Evolutionary conservation across 1,140 invertebrate species (phyloP).

Genomic region (Pseudomyrmex dendroicus): DNA sequence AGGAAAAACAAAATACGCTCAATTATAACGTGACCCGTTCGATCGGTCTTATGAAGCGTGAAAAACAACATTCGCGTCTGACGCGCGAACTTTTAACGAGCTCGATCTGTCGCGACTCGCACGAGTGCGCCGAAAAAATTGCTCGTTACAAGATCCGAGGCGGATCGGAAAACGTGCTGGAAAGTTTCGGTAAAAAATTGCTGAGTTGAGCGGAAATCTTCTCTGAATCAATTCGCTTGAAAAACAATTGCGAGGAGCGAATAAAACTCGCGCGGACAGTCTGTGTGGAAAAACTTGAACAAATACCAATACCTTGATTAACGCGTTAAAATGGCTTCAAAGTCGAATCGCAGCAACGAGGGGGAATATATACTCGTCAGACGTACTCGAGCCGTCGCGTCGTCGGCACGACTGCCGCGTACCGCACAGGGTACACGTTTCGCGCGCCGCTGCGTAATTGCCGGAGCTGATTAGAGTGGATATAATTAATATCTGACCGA

Average conservation of each 20-base stretch:
- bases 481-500: conserved; percentile 68
- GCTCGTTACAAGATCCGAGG: background rate
- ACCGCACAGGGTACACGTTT: background rate
- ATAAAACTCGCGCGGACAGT: background rate
- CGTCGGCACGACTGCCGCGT: background rate
- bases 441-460: conserved; percentile 51
- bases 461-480: conserved; percentile 59
- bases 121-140: conserved; percentile 17
- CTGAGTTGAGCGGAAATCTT: background rate
- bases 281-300: background rate
- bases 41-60: background rate
- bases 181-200: background rate
- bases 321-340: background rate
- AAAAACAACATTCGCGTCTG: conserved; percentile 38
- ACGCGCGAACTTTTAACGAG: conserved; percentile 29
- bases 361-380: conserved; percentile 8
- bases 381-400: background rate
- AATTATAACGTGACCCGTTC: background rate
- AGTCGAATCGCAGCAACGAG: background rate
- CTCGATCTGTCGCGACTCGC: conserved; percentile 14
- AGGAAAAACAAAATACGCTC: background rate
- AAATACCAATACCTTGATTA: background rate
- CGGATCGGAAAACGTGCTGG: background rate
- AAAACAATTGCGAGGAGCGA: background rate
- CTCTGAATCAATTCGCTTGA: background rate